These are phyloP conservation scores for Epirrhoe alternata DNA, from an alignment of 2,888 invertebrate genomes.

Conservation along the genomic window DNA sequence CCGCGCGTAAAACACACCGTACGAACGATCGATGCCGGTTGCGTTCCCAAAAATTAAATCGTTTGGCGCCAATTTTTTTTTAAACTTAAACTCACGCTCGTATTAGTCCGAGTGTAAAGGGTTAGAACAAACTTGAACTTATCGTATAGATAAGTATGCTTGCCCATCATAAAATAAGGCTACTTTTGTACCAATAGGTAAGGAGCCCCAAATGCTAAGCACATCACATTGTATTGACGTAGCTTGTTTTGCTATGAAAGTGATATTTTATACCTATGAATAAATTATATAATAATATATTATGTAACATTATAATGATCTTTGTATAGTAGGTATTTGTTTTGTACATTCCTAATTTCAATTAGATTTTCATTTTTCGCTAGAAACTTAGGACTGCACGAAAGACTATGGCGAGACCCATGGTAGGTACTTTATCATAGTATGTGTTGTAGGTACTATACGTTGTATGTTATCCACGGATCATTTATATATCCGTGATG, in stretches of 20 bases:
- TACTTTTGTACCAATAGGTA: slow-evolving; percentile 4
- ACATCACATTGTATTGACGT: slow-evolving; percentile 9
- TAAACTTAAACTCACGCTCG: too few relatives aligned
- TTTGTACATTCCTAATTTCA: slow-evolving; percentile 37
- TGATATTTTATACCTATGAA: slow-evolving; percentile 25
- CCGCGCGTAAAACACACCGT: too few relatives aligned
- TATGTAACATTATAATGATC: slow-evolving; percentile 16
- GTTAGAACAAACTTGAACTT: slow-evolving; percentile 3
- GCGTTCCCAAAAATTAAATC: too few relatives aligned
- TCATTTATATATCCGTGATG: too few relatives aligned
- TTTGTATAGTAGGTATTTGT: slow-evolving; percentile 25
- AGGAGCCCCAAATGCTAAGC: background rate
- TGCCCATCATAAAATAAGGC: background rate
- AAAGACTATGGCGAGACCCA: background rate
- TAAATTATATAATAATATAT: slow-evolving; percentile 12
- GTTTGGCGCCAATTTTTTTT: too few relatives aligned
- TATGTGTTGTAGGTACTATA: too few relatives aligned
- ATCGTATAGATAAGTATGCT: background rate
- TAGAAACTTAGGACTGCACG: background rate
- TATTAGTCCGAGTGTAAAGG: too few relatives aligned
- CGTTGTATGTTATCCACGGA: too few relatives aligned
- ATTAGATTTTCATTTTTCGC: slow-evolving; percentile 7
- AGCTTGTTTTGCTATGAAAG: slow-evolving; percentile 23
- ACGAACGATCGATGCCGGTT: too few relatives aligned
- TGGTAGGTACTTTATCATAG: too few relatives aligned